Base-by-base conservation (phyloP, 2,797 vertebrate genomes). In the Kryptopterus vitreolus region DNA sequence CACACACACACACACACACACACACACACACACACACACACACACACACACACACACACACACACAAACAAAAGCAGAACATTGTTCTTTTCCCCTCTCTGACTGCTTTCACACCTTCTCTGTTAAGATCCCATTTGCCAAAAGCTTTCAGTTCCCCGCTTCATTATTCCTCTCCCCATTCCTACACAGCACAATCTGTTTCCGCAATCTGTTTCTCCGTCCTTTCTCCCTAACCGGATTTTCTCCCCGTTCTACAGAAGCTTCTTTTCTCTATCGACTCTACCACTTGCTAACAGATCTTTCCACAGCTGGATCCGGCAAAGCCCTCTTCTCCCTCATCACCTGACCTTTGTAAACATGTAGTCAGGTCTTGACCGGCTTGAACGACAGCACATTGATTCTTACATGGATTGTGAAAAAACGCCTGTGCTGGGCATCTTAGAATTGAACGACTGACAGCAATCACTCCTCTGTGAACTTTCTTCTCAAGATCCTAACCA, bases 141-240 rank as follows among this genome's bases (percentile, higher is more conserved):
- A 20, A 20, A 29, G 48, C 46, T 20, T 24, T 50, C 66, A 69
- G 46, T 5, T 12, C 11, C 3, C 4, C 13, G n/a, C n/a, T n/a
- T n/a, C n/a, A 1, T 24, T 6, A n/a, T 8, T 29, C 66, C 43
- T 31, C 13, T 26, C 16, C 26, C 16, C 20, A 20, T 29, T 70
- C 46, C 24, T 50, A 31, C 24, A n/a, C 24, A 29, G 46, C 43
- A 69, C 43, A 68, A 26, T 68, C 65, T 68, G 65, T 68, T 69
- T 69, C 12, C 18, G 12, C 16, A 70, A 52, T 70, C 68, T 70
- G 68, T 12, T 52, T 31, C 13, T 4, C 48, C 20, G 4, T 33
- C 18, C 18, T 35, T 29, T 50, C 43, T 69, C 1, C n/a, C 10
- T 26, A 69, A 16, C 63, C 24, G 8, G 10, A 8, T 69, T 69